Evolutionary conservation across 2,888 invertebrate species (phyloP).

Genomic region (Netelia fuscicornis): DNA sequence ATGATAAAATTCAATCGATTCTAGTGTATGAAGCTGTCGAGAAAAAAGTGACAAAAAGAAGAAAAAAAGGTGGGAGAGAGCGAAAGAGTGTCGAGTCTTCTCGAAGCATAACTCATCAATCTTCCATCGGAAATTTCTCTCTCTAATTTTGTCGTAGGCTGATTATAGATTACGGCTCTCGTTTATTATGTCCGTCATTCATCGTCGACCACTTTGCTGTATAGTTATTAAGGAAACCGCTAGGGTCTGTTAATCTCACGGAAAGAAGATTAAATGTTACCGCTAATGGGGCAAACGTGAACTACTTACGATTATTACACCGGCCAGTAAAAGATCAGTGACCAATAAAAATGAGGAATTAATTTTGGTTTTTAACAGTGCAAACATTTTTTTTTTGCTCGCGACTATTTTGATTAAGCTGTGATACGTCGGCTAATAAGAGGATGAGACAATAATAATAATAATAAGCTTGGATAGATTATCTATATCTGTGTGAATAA

Average conservation of each 20-base stretch:
- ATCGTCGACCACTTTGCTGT: conserved; percentile 6
- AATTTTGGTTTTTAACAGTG: background rate
- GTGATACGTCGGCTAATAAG: too few relatives aligned
- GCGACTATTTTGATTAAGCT: too few relatives aligned
- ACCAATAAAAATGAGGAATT: background rate
- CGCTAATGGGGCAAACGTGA: conserved; percentile 18
- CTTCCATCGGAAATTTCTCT: conserved; percentile 15
- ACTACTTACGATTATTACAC: background rate
- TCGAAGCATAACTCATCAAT: conserved; percentile 50
- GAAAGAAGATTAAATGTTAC: conserved; percentile 36
- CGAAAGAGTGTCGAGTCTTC: conserved; percentile 28
- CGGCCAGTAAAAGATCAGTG: background rate
- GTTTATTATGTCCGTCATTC: conserved; percentile 31
- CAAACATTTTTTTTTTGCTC: background rate
- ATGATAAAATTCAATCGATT: background rate
- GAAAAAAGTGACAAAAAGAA: background rate
- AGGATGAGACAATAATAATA: too few relatives aligned
- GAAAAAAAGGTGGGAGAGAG: background rate
- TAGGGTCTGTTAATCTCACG: conserved; percentile 9
- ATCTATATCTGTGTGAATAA: too few relatives aligned
- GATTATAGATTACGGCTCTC: conserved; percentile 44
- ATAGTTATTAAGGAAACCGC: conserved; percentile 17
- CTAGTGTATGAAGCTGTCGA: background rate
- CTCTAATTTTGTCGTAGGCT: conserved; percentile 53
- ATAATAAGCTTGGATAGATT: too few relatives aligned